Percentiles rank a stretch among this genome's conserved stretches.
Evolutionary conservation across 2,888 invertebrate genomes (phyloP).

Genomic region (Camponotus fellah): DNA sequence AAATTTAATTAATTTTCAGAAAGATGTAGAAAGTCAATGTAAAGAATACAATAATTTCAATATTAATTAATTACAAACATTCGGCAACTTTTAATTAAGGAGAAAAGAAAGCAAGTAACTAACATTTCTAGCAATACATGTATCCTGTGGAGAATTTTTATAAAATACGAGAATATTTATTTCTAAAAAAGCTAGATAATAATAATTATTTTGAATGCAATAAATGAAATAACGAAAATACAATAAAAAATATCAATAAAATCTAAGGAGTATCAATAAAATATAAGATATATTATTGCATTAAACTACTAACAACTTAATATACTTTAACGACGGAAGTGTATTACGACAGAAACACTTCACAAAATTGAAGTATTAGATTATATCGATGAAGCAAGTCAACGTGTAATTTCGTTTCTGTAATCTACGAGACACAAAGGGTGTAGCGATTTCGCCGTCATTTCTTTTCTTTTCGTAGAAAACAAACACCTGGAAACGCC

Average conservation of each 20-base stretch:
- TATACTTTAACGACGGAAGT: background rate
- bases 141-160: background rate
- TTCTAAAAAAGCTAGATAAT: background rate
- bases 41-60: background rate
- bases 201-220: background rate
- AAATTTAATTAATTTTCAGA: background rate
- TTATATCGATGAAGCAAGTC: background rate
- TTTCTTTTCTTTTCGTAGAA: slow-evolving; percentile 25
- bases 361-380: slow-evolving; percentile 12
- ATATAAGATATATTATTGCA: background rate
- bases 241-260: background rate
- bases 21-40: background rate
- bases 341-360: background rate
- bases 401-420: slow-evolving; percentile 26
- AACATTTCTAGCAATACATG: background rate
- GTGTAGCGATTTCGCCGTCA: slow-evolving; percentile 3
- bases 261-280: background rate
- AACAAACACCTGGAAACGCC: slow-evolving; percentile 34
- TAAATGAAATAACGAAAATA: background rate
- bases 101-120: background rate
- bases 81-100: background rate
- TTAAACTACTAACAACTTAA: background rate
- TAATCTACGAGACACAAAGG: slow-evolving; percentile 17
- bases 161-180: background rate
- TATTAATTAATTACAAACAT: background rate